Evolutionary conservation across 2,797 vertebrate species (phyloP).

Genomic region (Acipenser transmontanus): DNA sequence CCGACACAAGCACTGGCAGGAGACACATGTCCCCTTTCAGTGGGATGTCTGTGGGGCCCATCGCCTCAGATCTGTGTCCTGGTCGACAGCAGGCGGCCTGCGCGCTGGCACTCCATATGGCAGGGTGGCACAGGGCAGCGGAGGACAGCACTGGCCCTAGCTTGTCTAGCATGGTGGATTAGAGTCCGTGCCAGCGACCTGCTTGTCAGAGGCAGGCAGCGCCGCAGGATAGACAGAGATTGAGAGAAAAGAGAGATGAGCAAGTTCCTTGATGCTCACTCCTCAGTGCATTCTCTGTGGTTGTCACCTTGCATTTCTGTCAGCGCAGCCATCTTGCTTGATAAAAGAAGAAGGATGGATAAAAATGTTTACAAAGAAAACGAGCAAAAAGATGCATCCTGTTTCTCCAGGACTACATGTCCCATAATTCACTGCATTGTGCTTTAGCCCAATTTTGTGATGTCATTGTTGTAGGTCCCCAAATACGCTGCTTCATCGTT

Average conservation of each 20-base stretch:
- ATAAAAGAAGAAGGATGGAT: background rate
- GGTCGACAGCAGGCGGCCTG: slow-evolving; percentile 28
- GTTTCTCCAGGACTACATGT: background rate
- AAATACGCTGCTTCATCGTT: too few relatives aligned
- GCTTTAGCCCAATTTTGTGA: too few relatives aligned
- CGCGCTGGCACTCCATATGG: slow-evolving; percentile 46
- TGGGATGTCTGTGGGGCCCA: slow-evolving; percentile 25
- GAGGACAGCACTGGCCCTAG: slow-evolving; percentile 34
- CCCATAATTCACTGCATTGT: background rate
- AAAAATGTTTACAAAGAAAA: background rate
- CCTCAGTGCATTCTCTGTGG: slow-evolving; percentile 52
- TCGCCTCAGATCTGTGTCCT: slow-evolving; percentile 10
- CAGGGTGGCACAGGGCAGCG: slow-evolving; percentile 21
- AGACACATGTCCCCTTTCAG: slow-evolving; percentile 53
- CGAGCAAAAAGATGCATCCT: background rate
- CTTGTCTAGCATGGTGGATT: slow-evolving; percentile 39
- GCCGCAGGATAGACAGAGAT: slow-evolving; percentile 38
- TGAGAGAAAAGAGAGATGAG: slow-evolving; percentile 47
- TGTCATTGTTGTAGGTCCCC: too few relatives aligned
- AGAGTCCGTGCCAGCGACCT: slow-evolving; percentile 36
- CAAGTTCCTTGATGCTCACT: slow-evolving; percentile 64
- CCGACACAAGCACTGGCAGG: slow-evolving; percentile 40
- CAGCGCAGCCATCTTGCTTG: slow-evolving; percentile 18
- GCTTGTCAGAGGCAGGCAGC: slow-evolving; percentile 37
- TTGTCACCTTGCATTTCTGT: slow-evolving; percentile 47